Percentiles rank a stretch among this genome's conserved stretches.
Conservation (phyloP, 2,113 vertebrate species). For the Natator depressus region DNA sequence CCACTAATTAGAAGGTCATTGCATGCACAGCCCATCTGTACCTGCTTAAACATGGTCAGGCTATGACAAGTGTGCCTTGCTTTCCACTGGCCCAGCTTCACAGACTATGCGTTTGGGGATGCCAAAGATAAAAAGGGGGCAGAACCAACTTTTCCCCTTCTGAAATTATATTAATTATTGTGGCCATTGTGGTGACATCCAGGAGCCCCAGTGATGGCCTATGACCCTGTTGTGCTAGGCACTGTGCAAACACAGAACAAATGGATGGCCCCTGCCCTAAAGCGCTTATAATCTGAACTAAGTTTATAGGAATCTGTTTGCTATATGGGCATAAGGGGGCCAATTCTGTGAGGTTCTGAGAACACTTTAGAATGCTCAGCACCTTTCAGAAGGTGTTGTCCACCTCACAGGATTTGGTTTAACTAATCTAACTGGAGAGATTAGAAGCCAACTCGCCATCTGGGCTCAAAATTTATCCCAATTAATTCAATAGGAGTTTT, state of each 20-base stretch:
- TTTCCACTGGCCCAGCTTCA: neutral
- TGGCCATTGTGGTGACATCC: neutral
- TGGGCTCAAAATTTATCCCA: neutral
- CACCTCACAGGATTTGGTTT: neutral
- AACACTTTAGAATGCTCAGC: neutral
- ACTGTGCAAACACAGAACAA: neutral
- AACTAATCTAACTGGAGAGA: neutral
- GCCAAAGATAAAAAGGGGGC: neutral
- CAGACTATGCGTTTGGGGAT: neutral
- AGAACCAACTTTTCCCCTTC: neutral
- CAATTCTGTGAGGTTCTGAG: neutral
- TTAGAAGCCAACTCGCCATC: neutral
- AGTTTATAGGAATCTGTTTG: neutral
- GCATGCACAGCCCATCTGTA: neutral
- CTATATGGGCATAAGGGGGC: neutral
- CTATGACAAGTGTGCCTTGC: neutral
- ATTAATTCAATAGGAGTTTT: neutral
- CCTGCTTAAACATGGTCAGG: neutral
- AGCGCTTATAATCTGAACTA: neutral
- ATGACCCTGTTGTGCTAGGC: neutral
- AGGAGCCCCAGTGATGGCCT: neutral
- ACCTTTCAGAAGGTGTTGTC: neutral
- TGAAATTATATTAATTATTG: neutral
- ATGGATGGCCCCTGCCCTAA: neutral
- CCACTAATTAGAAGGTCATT: neutral